phyloP scores from a whole-genome alignment of 1,140 invertebrate genomes.

The Mylabris phalerata region DNA sequence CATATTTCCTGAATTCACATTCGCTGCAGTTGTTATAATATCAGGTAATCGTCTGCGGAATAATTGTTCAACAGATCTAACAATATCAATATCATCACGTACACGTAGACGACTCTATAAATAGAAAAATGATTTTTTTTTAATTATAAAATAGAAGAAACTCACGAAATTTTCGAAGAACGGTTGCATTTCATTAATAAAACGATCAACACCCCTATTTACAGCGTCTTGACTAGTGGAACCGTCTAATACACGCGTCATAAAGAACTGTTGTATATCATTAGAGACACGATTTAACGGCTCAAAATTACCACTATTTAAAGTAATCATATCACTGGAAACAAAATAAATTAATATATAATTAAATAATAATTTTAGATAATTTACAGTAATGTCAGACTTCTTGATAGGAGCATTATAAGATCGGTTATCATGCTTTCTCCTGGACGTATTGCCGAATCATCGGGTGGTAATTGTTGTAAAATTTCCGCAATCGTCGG shows the following conservation, averaged over 20 bases:
- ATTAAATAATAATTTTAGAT: not conserved
- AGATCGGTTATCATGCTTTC: conserved; percentile 44
- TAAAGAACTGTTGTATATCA: conserved; percentile 45
- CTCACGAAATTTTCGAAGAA: conserved; percentile 36
- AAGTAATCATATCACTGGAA: conserved; percentile 32
- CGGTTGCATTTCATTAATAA: conserved; percentile 34
- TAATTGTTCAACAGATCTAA: conserved; percentile 29
- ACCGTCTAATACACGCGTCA: conserved; percentile 43
- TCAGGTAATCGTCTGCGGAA: conserved; percentile 31
- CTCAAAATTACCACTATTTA: conserved; percentile 30
- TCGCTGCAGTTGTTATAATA: conserved; percentile 29
- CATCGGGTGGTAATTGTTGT: conserved; percentile 37
- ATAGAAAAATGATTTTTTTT: conserved; percentile 4
- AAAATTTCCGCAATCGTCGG: conserved; percentile 46
- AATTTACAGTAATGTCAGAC: conserved; percentile 34
- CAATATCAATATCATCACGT: conserved; percentile 36
- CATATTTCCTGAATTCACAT: conserved; percentile 20
- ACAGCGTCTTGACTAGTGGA: conserved; percentile 31
- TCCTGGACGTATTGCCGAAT: conserved; percentile 36
- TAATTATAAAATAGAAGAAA: not conserved
- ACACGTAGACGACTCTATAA: conserved; percentile 23
- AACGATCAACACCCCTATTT: conserved; percentile 32
- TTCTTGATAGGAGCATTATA: conserved; percentile 39
- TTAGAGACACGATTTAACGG: conserved; percentile 35
- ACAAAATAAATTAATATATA: not conserved